Evolutionary conservation across 2,797 vertebrate species (phyloP).

Genomic region (Tarsius wallacei): DNA sequence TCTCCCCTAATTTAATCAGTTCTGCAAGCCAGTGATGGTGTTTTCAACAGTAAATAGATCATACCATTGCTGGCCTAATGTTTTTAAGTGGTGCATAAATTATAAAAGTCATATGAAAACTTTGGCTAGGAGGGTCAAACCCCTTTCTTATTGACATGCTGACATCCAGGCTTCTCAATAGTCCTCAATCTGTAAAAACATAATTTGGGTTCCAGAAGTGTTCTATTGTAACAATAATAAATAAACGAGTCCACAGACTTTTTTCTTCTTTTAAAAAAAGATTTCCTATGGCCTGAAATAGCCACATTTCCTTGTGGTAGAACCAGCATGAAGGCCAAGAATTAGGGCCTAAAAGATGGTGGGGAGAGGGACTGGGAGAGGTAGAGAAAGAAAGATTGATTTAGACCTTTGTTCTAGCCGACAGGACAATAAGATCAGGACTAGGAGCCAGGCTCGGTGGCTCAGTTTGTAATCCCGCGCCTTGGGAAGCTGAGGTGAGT

Average conservation of each 20-base stretch:
- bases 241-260: neutral
- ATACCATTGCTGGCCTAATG: neutral
- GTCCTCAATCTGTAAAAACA: neutral
- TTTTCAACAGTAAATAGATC: constrained; percentile 52
- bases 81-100: neutral
- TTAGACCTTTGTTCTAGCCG: neutral
- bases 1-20: neutral
- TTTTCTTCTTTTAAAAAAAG: neutral
- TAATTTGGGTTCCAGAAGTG: constrained; percentile 14
- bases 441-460: too few relatives aligned
- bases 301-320: neutral
- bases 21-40: neutral
- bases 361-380: rapidly evolving
- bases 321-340: neutral
- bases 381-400: neutral
- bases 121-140: neutral
- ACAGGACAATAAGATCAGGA: neutral
- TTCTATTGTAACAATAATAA: neutral
- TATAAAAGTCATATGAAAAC: constrained; percentile 4
- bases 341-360: neutral
- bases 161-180: neutral
- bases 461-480: too few relatives aligned
- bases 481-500: too few relatives aligned
- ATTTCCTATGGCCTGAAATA: neutral
- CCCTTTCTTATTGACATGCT: neutral